Evolutionary conservation across 2,797 vertebrate genomes (phyloP).

Genomic region (Pseudocheirus occidentalis): DNA sequence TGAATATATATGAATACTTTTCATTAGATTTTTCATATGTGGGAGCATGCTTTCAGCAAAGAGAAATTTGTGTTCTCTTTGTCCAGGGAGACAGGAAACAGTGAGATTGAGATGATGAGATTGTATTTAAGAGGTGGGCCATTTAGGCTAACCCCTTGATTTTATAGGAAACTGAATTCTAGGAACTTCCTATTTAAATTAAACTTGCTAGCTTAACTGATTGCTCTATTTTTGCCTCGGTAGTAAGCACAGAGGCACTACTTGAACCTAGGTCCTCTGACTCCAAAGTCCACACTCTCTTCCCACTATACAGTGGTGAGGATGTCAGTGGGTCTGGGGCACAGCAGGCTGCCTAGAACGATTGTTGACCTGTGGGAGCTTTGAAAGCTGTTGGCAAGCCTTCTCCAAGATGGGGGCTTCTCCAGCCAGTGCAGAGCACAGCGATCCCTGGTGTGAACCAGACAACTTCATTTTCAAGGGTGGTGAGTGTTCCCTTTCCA

Average conservation of each 20-base stretch:
- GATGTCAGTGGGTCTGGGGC: not conserved
- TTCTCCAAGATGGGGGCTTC: not conserved
- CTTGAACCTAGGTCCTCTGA: not conserved
- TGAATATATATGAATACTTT: not conserved
- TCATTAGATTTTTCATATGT: not conserved
- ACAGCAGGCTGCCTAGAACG: not conserved
- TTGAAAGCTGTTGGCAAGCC: not conserved
- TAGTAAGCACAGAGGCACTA: not conserved
- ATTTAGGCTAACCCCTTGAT: not conserved
- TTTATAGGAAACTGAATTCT: not conserved
- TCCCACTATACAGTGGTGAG: not conserved
- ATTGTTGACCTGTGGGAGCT: not conserved
- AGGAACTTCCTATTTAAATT: not conserved
- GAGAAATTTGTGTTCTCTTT: not conserved
- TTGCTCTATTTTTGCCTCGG: not conserved
- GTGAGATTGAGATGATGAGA: not conserved
- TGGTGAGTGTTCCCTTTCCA: not conserved
- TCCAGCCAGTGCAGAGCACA: rapidly evolving
- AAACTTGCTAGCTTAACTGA: not conserved
- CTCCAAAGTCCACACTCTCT: not conserved
- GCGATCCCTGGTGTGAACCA: not conserved
- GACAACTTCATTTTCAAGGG: not conserved
- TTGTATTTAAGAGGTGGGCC: not conserved
- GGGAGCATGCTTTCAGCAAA: not conserved
- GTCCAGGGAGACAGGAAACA: not conserved